Conservation (phyloP, 2,797 vertebrate genomes). For the Melanotaenia parkinsoni region DNA sequence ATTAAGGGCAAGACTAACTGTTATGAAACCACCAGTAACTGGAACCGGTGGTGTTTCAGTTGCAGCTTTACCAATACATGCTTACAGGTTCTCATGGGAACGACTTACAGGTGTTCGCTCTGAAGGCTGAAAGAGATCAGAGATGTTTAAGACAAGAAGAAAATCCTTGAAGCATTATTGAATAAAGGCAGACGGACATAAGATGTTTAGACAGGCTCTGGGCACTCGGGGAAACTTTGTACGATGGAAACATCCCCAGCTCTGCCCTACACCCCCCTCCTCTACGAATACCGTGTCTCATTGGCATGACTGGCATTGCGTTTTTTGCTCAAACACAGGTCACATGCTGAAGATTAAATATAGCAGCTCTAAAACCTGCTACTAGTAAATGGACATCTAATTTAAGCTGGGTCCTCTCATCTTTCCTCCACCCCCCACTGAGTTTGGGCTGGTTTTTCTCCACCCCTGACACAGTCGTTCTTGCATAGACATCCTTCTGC, state of each 20-base stretch:
- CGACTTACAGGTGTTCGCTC: background rate
- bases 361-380: constrained; percentile 65
- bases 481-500: constrained; percentile 5
- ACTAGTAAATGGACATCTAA: constrained; percentile 73
- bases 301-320: constrained; percentile 62
- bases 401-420: constrained; percentile 46
- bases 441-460: background rate
- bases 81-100: constrained; percentile 19
- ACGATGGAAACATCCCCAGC: constrained; percentile 56
- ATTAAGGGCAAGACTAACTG: constrained; percentile 25
- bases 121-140: background rate
- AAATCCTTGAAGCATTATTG: background rate
- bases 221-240: constrained; percentile 51
- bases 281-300: constrained; percentile 35
- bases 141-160: background rate
- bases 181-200: background rate
- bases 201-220: constrained; percentile 3
- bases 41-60: constrained; percentile 13
- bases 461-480: constrained; percentile 9
- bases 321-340: constrained; percentile 65
- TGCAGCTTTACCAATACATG: constrained; percentile 5
- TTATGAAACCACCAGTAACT: constrained; percentile 27
- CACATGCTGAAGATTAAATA: constrained; percentile 74
- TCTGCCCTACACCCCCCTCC: background rate
- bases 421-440: constrained; percentile 13